phyloP scores from a whole-genome alignment of 2,113 vertebrate species.

The Hyperopisus bebe region DNA sequence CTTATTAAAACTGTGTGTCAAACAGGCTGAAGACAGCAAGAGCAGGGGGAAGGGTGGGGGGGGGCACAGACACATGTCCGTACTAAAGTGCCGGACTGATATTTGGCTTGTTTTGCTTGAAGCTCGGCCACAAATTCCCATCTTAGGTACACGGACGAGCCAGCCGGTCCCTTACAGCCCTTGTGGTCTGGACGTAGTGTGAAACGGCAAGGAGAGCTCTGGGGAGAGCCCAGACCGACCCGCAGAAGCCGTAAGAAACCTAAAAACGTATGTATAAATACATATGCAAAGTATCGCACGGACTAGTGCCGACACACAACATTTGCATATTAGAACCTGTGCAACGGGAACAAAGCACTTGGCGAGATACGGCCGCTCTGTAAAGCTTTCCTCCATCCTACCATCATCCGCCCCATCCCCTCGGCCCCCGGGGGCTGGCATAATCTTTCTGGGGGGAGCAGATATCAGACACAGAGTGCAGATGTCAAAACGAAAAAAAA shows the following conservation, averaged over 20 bases:
- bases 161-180: background rate
- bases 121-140: slow-evolving; percentile 9
- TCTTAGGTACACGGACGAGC: background rate
- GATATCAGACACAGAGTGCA: background rate
- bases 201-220: slow-evolving; percentile 23
- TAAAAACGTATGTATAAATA: slow-evolving; percentile 42
- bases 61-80: slow-evolving; percentile 32
- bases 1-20: slow-evolving; percentile 34
- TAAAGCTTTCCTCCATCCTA: slow-evolving; percentile 63
- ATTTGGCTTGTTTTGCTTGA: slow-evolving; percentile 15
- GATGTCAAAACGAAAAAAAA: background rate
- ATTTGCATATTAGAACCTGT: slow-evolving; percentile 89
- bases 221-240: slow-evolving; percentile 3
- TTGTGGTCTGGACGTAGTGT: slow-evolving; percentile 19
- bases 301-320: slow-evolving; percentile 82
- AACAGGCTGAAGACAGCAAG: background rate
- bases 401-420: background rate
- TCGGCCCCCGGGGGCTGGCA: slow-evolving; percentile 27
- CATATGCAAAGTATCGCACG: slow-evolving; percentile 67
- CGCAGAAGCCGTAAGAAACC: slow-evolving; percentile 58
- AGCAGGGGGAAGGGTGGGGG: background rate
- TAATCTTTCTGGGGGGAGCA: background rate
- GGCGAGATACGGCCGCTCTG: slow-evolving; percentile 75
- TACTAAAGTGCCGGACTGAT: slow-evolving; percentile 25
- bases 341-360: slow-evolving; percentile 99